Base-by-base conservation (phyloP, 1,140 invertebrate species). In the Apis laboriosa region DNA sequence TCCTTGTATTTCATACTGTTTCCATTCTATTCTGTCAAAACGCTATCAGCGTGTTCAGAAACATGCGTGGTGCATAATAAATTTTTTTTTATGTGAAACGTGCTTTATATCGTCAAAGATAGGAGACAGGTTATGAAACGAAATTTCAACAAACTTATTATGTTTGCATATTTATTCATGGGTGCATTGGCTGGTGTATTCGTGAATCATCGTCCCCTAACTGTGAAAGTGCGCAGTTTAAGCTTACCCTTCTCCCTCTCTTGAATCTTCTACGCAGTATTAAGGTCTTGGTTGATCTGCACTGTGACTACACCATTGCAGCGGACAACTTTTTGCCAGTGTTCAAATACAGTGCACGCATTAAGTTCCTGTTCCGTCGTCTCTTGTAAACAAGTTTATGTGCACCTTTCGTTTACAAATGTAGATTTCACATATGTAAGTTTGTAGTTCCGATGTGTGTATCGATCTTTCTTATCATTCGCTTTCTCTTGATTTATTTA, bases 121-220 rank as follows among this genome's bases (percentile, higher is more conserved):
- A 78, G 58, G 49, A 34, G 51, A 24, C 43, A n/a, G 11, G 51
- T 49, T 73, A 17, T 49, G 28, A 56, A 63, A 74, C n/a, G 11
- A 49, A n/a, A 15, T 9, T 19, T 24, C 15, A 24, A 75, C 9
- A 12, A 63, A 24, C 63, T 61, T 51, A 49, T 61, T 75, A 43
- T n/a, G 21, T 55, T 63, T 43, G 80, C 11, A 77, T 77, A 43
- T 77, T 77, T 68, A 53, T 70, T 15, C 56, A 28, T 28, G 56
- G 28, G 24, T 77, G 56, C 72, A 76, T 81, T 68, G 80, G 66
- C 74, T 77, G 53, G 8, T 21, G 66, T 55, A 63, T 53, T 63
- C 67, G 75, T 72, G 80, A 83, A 77, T 83, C 80, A 83, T 83
- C 80, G 75, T 83, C 17, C 80, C 80, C 80, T 84, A 84, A 84